Evolutionary conservation across 2,888 invertebrate genomes (phyloP).

Genomic region (Ptilodon capucinus): DNA sequence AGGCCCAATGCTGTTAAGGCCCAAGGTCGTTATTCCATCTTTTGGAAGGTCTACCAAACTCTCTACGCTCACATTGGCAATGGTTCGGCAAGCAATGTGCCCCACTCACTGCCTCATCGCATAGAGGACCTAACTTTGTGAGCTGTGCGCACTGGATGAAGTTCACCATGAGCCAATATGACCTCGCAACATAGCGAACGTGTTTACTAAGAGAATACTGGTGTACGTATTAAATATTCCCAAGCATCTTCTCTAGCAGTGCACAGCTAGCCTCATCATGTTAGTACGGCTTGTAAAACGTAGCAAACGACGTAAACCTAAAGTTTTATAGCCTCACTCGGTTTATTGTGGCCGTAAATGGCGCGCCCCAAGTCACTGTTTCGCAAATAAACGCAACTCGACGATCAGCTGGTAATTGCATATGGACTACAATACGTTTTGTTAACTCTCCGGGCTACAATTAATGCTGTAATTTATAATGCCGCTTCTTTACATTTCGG

Average conservation of each 20-base stretch:
- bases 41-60: too few relatives aligned
- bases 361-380: constrained; percentile 38
- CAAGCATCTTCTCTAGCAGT: background rate
- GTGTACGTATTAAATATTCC: background rate
- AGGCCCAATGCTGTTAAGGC: too few relatives aligned
- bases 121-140: too few relatives aligned
- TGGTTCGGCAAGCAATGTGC: too few relatives aligned
- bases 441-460: constrained; percentile 15
- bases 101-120: too few relatives aligned
- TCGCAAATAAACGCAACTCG: constrained; percentile 47
- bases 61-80: too few relatives aligned
- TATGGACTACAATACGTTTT: constrained; percentile 12
- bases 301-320: constrained; percentile 46
- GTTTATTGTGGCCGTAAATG: constrained; percentile 58
- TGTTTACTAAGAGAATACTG: too few relatives aligned
- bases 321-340: constrained; percentile 56
- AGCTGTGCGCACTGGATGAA: too few relatives aligned
- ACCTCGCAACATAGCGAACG: too few relatives aligned
- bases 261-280: constrained; percentile 6
- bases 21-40: too few relatives aligned
- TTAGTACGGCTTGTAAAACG: constrained; percentile 35
- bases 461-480: constrained; percentile 6
- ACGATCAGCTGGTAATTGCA: constrained; percentile 41
- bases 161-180: too few relatives aligned
- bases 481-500: background rate